Evolutionary conservation across 2,113 vertebrate species (phyloP).

Genomic region (Corvus hawaiiensis): DNA sequence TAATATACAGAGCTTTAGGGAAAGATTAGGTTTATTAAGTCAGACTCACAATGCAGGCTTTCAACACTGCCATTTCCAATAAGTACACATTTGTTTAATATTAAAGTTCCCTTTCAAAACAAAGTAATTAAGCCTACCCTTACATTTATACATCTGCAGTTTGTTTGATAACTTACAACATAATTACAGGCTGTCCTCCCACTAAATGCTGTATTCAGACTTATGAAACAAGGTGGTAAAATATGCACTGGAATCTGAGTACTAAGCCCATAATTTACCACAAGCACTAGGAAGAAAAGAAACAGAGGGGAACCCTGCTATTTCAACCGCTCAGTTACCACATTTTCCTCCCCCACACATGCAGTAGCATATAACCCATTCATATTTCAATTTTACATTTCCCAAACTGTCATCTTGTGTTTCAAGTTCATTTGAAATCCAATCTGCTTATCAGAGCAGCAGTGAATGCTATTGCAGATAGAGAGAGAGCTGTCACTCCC

Average conservation of each 20-base stretch:
- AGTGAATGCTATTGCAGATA: background rate
- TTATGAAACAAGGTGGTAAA: slow-evolving; percentile 67
- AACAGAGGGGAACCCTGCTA: slow-evolving; percentile 45
- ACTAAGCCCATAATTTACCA: slow-evolving; percentile 63
- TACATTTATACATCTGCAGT: slow-evolving; percentile 58
- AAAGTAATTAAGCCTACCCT: slow-evolving; percentile 35
- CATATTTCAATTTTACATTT: slow-evolving; percentile 59
- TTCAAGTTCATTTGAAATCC: slow-evolving; percentile 57
- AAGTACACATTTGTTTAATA: slow-evolving; percentile 64
- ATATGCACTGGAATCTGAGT: slow-evolving; percentile 57
- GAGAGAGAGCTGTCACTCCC: background rate
- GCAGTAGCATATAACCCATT: slow-evolving; percentile 35
- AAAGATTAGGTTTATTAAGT: slow-evolving; percentile 55
- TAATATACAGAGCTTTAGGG: slow-evolving; percentile 26
- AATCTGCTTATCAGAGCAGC: slow-evolving; percentile 38
- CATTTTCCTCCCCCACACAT: slow-evolving; percentile 27
- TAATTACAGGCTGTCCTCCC: slow-evolving; percentile 73
- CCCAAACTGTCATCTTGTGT: slow-evolving; percentile 51
- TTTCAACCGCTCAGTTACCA: slow-evolving; percentile 54
- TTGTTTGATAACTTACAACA: slow-evolving; percentile 71
- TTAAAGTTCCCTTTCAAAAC: slow-evolving; percentile 60
- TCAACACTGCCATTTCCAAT: slow-evolving; percentile 49
- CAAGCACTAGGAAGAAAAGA: slow-evolving; percentile 56
- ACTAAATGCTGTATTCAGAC: slow-evolving; percentile 63
- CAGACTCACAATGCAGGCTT: slow-evolving; percentile 38